Evolutionary conservation across 64 coral and sea anemone genomes (phyloP), one percentile per base, ranked within the genome.

Genomic region (Montipora efflorescens): DNA sequence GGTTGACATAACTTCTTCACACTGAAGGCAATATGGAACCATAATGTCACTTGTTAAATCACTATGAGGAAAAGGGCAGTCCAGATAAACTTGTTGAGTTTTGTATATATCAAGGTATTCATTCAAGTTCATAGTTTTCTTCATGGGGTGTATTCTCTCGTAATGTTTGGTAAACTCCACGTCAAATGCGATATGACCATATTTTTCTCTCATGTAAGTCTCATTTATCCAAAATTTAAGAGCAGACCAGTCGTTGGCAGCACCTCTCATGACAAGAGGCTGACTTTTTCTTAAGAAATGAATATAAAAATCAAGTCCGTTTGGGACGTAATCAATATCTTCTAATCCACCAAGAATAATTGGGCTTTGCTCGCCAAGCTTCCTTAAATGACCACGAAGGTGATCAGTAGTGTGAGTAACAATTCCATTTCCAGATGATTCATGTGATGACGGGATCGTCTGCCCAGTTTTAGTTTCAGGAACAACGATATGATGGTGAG

Each of bases 101-200:
- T 93, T 81, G 81, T 72, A 93, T 16, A 93, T 88, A n/a, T 88
- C 85, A 20, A 93, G 61, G 66, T 79, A 93, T 70, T 79, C 83
- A 74, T 53, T 88, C 64, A 93, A 16, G 49, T 81, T 88, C 84
- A 93, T 93, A 5, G 84, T 93, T 80, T 81, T 93, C 48, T 93
- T 87, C 0, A 88, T 78, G 4, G 92, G 92, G 51, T 76, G 92
- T 36, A 68, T 67, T 15, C 77, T 80, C 78, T 87, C 83, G 22
- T 93, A 88, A 67, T 88, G 67, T 59, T 93, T 93, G 4, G 83
- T 93, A 66, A 80, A 93, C 25, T 93, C 92, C 0, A 93, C 92
- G 51, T 88, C 83, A 48, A 81, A 79, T 8, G 44, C 43, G 14
- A 88, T 59, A 71, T 93, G 53, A 5, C 92, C 92, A 88, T 93